Percentiles rank a stretch among this genome's conserved stretches.
These are phyloP conservation scores for Paracanthobrama guichenoti DNA, from an alignment of 2,113 vertebrate genomes.

Conservation along the genomic window DNA sequence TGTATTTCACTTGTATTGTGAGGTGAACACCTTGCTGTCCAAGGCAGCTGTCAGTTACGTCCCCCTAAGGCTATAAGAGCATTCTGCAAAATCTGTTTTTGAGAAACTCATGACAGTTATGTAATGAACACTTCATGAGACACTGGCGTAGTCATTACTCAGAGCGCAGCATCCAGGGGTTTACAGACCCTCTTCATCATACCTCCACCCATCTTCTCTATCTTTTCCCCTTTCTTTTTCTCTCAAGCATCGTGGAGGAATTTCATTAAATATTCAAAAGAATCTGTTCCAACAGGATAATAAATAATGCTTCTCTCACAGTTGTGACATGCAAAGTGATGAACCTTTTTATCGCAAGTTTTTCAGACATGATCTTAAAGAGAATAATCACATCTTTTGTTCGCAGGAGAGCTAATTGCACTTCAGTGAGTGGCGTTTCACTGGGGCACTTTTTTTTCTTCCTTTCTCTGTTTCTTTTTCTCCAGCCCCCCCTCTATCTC, in stretches of 20 bases:
- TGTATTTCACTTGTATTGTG: neutral
- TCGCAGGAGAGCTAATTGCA: constrained; percentile 35
- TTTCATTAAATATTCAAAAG: constrained; percentile 58
- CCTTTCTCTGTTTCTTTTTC: constrained; percentile 27
- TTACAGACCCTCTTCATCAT: constrained; percentile 45
- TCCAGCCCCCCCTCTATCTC: neutral
- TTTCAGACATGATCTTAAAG: constrained; percentile 47
- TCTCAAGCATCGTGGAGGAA: constrained; percentile 21
- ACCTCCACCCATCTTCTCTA: constrained; percentile 47
- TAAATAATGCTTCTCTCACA: constrained; percentile 48
- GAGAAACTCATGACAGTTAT: constrained; percentile 23
- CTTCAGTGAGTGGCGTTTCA: constrained; percentile 40
- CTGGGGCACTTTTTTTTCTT: constrained; percentile 18
- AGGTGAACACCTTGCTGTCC: neutral
- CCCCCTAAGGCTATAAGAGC: neutral
- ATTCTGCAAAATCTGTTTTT: constrained; percentile 4
- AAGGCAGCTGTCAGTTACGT: constrained; percentile 6
- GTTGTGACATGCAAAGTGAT: constrained; percentile 48
- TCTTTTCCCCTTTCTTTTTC: constrained; percentile 28
- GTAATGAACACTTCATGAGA: constrained; percentile 28
- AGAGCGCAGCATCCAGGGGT: constrained; percentile 15
- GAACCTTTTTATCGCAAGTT: constrained; percentile 48
- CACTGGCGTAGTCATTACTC: constrained; percentile 22
- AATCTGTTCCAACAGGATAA: constrained; percentile 52
- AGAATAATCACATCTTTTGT: constrained; percentile 36